These are phyloP conservation scores for Brachypodius melanocephalos DNA, from an alignment of 2,113 vertebrate species.

Conservation along the genomic window DNA sequence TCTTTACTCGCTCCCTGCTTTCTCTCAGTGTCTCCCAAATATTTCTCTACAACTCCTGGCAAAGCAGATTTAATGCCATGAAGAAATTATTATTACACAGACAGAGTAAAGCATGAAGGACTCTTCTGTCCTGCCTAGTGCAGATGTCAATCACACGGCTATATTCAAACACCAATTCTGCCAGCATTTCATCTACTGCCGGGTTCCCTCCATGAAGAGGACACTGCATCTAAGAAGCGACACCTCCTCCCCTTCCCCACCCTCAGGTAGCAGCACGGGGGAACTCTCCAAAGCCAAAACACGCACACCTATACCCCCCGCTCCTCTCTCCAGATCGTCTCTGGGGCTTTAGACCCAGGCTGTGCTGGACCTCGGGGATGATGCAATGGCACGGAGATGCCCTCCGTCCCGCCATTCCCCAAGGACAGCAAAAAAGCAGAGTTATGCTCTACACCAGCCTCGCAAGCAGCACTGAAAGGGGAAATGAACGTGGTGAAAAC, in stretches of 20 bases:
- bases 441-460: not conserved
- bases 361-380: not conserved
- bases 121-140: not conserved
- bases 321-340: not conserved
- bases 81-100: not conserved
- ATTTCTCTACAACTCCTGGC: constrained; percentile 38
- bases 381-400: not conserved
- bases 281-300: not conserved
- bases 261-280: not conserved
- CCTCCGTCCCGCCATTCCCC: not conserved
- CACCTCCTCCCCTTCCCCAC: not conserved
- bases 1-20: not conserved
- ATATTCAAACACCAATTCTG: not conserved
- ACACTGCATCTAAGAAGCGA: not conserved
- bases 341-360: not conserved
- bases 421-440: not conserved
- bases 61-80: constrained; percentile 29
- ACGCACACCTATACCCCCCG: not conserved
- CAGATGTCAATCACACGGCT: not conserved
- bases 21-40: not conserved
- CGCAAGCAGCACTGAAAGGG: not conserved
- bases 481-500: not conserved
- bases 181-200: not conserved
- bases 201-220: not conserved
- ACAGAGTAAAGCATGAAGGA: not conserved